Evolutionary conservation across 2,888 invertebrate genomes (phyloP).

Genomic region (Carterocephalus palaemon): DNA sequence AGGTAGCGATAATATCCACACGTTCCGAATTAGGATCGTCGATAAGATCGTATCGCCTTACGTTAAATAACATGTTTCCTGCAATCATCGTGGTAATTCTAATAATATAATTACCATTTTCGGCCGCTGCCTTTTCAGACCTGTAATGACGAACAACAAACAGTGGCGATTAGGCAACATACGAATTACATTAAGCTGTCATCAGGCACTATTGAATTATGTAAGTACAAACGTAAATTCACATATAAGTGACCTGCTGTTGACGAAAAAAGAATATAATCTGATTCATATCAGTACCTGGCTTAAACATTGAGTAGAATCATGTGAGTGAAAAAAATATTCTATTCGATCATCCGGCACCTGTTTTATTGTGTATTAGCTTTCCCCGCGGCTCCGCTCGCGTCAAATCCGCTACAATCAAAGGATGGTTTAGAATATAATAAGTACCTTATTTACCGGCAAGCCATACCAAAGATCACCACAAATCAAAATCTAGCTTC

Average conservation of each 20-base stretch:
- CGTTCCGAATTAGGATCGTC: conserved; percentile 70
- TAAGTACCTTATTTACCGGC: no score
- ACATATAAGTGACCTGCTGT: conserved; percentile 4
- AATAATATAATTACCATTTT: conserved; percentile 76
- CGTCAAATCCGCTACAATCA: no score
- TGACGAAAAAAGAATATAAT: conserved; percentile 13
- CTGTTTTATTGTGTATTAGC: no score
- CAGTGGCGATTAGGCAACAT: conserved; percentile 46
- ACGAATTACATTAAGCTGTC: conserved; percentile 40
- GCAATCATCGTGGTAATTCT: conserved; percentile 75
- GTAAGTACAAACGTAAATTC: no score
- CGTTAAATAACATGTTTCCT: conserved; percentile 78
- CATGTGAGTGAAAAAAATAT: no score
- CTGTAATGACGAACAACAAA: conserved; percentile 54
- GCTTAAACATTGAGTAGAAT: no score
- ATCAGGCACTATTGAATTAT: conserved; percentile 21
- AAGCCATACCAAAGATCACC: no score
- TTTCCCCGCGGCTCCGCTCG: no score
- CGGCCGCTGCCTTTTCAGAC: conserved; percentile 59
- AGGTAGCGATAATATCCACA: conserved; percentile 76
- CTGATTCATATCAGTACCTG: conserved; percentile 7
- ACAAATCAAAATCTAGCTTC: no score
- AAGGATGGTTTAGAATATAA: no score
- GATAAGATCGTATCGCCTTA: conserved; percentile 74
- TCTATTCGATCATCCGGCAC: no score